Evolutionary conservation across 30 jellyfish, hydroid and myxozoan genomes (phyloP).

Genomic region (Turritopsis dohrnii): DNA sequence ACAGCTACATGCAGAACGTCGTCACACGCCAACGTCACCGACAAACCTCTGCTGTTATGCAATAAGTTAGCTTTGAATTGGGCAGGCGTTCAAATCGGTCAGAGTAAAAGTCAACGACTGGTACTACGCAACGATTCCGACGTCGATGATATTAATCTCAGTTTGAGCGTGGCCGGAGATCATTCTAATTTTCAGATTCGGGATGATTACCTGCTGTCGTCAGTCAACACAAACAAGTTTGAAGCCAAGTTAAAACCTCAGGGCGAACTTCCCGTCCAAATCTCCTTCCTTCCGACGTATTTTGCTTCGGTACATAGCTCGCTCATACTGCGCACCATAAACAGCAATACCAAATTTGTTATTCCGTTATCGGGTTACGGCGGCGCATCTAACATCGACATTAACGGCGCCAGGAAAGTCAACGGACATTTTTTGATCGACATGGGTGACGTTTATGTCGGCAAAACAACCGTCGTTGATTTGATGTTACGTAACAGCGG

Average conservation of each 20-base stretch:
- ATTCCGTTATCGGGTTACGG: conserved; percentile 49
- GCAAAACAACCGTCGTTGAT: conserved; percentile 40
- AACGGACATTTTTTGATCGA: conserved; percentile 31
- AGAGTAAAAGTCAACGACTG: conserved; percentile 64
- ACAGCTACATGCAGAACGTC: conserved; percentile 40
- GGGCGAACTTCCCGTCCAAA: conserved; percentile 70
- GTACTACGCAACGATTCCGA: conserved; percentile 55
- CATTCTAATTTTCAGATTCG: conserved; percentile 76
- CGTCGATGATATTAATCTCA: conserved; percentile 31
- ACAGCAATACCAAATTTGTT: conserved; percentile 55
- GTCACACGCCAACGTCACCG: conserved; percentile 30
- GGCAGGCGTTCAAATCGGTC: conserved; percentile 79
- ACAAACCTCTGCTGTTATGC: conserved; percentile 58
- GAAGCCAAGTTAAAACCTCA: conserved; percentile 63
- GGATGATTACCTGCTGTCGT: conserved; percentile 33
- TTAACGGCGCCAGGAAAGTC: conserved; percentile 31
- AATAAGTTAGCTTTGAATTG: conserved; percentile 62
- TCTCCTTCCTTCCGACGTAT: conserved; percentile 58
- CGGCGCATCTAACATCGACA: conserved; percentile 29
- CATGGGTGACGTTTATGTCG: conserved; percentile 44
- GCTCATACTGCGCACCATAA: conserved; percentile 53
- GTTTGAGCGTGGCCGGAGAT: conserved; percentile 53
- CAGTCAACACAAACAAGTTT: conserved; percentile 19
- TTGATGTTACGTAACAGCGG: conserved; percentile 61
- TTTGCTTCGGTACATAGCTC: conserved; percentile 61